These are phyloP conservation scores for Eurosta solidaginis DNA, from an alignment of 1,140 invertebrate species.

Conservation along the genomic window DNA sequence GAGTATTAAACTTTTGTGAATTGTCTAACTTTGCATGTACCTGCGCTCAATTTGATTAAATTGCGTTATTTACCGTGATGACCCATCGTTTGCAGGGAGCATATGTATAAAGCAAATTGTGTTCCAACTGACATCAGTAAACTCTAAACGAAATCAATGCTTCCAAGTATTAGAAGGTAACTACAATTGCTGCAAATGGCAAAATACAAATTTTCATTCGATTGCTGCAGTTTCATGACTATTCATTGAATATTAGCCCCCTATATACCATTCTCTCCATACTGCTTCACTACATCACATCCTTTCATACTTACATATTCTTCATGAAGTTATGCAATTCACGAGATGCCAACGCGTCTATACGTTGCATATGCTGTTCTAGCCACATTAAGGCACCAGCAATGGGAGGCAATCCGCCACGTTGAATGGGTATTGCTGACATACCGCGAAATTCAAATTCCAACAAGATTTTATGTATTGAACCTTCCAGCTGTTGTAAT, in stretches of 20 bases:
- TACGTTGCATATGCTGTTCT: conserved; percentile 61
- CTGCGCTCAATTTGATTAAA: neutral
- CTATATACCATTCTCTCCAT: neutral
- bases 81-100: neutral
- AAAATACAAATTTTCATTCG: conserved; percentile 5
- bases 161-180: neutral
- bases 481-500: conserved; percentile 46
- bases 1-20: no score
- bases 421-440: conserved; percentile 61
- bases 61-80: neutral
- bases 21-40: no score
- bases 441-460: conserved; percentile 45
- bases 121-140: neutral
- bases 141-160: neutral
- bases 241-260: neutral
- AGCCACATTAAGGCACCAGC: conserved; percentile 72
- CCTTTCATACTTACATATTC: conserved; percentile 40
- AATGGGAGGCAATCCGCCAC: conserved; percentile 69
- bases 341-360: conserved; percentile 43
- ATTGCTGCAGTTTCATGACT: neutral
- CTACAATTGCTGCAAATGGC: neutral
- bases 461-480: conserved; percentile 41
- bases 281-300: neutral
- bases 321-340: conserved; percentile 43
- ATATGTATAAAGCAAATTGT: neutral